phyloP scores from a whole-genome alignment of 2,888 invertebrate genomes.

The Sphecodes monilicornis region DNA sequence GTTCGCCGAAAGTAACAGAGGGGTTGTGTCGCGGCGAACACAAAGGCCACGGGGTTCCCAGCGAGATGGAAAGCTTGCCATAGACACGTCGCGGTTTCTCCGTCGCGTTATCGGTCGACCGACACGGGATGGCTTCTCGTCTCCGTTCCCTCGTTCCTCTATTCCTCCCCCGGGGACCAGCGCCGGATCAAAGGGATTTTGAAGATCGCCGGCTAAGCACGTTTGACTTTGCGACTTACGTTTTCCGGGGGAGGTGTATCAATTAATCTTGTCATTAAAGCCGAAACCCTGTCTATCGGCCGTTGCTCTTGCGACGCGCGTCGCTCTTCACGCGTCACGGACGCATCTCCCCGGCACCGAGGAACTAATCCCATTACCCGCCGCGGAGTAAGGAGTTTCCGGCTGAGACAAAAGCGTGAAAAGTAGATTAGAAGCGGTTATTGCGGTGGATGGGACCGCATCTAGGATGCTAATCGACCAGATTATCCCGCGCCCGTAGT shows the following conservation, averaged over 20 bases:
- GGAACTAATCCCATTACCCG: constrained; percentile 60
- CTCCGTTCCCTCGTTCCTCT: constrained; percentile 50
- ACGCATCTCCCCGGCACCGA: constrained; percentile 36
- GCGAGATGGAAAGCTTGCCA: constrained; percentile 49
- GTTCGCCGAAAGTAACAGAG: constrained; percentile 67
- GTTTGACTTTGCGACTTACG: constrained; percentile 66
- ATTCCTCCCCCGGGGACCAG: constrained; percentile 50
- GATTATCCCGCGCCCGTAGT: constrained; percentile 27
- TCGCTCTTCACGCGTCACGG: constrained; percentile 54
- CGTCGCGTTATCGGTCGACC: constrained; percentile 45
- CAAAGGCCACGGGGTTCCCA: constrained; percentile 64
- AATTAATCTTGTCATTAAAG: constrained; percentile 63
- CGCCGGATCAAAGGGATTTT: constrained; percentile 60
- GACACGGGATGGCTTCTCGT: constrained; percentile 54
- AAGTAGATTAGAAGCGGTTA: constrained; percentile 69
- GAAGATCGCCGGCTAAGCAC: constrained; percentile 65
- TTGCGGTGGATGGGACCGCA: constrained; percentile 28
- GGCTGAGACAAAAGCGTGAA: constrained; percentile 61
- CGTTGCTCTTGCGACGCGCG: background rate
- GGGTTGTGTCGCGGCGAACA: constrained; percentile 61
- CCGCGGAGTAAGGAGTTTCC: constrained; percentile 57
- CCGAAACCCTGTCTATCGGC: constrained; percentile 21
- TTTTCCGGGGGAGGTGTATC: constrained; percentile 60
- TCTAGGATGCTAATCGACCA: constrained; percentile 49
- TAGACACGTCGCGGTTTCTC: constrained; percentile 50